phyloP scores from a whole-genome alignment of 2,888 invertebrate species.

The Parnassius apollo region DNA sequence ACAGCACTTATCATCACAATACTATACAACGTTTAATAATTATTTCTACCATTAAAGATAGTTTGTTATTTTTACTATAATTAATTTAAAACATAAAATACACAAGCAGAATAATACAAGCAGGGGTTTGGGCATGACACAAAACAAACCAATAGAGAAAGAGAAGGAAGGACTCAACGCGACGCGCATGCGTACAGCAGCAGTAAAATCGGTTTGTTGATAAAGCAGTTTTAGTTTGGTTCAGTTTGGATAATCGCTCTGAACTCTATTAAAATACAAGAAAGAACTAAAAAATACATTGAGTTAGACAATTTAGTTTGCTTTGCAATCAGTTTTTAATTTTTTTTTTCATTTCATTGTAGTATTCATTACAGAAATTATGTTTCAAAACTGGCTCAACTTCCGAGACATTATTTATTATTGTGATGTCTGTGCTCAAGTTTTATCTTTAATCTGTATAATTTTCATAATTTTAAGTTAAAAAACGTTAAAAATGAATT shows the following conservation, averaged over 20 bases:
- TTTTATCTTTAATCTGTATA: no score
- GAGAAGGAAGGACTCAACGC: conserved; percentile 58
- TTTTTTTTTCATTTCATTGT: no score
- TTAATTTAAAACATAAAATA: conserved; percentile 60
- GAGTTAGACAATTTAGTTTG: no score
- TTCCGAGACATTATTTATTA: no score
- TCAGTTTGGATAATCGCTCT: conserved; percentile 25
- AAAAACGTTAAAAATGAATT: no score
- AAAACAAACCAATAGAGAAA: conserved; percentile 78
- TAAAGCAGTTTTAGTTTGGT: conserved; percentile 49
- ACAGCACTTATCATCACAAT: conserved; percentile 81
- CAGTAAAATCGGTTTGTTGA: conserved; percentile 49
- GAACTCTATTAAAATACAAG: no score
- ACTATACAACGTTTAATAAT: conserved; percentile 60
- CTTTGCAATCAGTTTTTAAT: no score
- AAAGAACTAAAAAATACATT: no score
- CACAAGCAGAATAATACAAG: conserved; percentile 68
- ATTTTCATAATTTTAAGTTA: no score
- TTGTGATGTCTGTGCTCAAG: no score
- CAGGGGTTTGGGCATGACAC: conserved; percentile 72
- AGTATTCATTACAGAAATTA: no score
- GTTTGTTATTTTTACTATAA: conserved; percentile 51
- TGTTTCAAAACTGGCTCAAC: no score
- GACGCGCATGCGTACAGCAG: conserved; percentile 66
- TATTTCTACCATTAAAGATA: conserved; percentile 67